These are phyloP conservation scores for Strongylocentrotus purpuratus DNA, from an alignment of 35 echinoderm and acorn worm genomes.

Conservation along the genomic window DNA sequence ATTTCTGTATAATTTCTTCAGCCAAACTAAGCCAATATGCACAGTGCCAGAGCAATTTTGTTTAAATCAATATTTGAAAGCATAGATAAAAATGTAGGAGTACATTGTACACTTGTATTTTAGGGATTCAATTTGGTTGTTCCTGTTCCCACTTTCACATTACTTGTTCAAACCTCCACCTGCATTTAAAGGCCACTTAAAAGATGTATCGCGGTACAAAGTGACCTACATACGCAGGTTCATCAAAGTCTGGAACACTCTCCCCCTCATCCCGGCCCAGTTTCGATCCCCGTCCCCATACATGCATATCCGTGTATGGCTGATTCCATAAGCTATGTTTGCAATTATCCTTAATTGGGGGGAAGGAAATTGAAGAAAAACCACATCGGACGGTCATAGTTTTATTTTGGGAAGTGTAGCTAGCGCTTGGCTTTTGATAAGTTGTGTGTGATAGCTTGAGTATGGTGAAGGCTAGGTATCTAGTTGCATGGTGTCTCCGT, in stretches of 20 bases:
- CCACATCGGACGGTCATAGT: conserved; percentile 7
- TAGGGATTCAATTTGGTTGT: too few relatives aligned
- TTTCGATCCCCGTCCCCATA: not conserved
- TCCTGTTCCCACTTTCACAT: too few relatives aligned
- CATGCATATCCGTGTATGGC: not conserved
- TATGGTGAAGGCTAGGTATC: not conserved
- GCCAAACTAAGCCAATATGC: too few relatives aligned
- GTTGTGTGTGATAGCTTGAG: not conserved
- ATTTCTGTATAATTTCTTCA: too few relatives aligned
- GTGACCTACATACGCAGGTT: not conserved
- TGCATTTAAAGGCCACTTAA: too few relatives aligned
- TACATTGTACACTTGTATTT: too few relatives aligned
- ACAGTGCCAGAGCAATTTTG: too few relatives aligned
- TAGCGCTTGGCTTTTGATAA: not conserved
- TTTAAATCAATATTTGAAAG: too few relatives aligned
- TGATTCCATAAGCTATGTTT: not conserved
- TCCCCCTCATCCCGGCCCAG: not conserved
- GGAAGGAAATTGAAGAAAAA: not conserved
- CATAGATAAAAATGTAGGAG: too few relatives aligned
- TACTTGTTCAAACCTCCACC: too few relatives aligned
- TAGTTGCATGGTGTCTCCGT: too few relatives aligned
- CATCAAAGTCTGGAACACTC: not conserved
- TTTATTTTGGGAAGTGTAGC: not conserved
- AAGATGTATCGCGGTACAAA: not conserved
- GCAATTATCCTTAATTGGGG: not conserved